These are phyloP conservation scores for Bufo gargarizans DNA, from an alignment of 2,113 vertebrate genomes.

Conservation along the genomic window DNA sequence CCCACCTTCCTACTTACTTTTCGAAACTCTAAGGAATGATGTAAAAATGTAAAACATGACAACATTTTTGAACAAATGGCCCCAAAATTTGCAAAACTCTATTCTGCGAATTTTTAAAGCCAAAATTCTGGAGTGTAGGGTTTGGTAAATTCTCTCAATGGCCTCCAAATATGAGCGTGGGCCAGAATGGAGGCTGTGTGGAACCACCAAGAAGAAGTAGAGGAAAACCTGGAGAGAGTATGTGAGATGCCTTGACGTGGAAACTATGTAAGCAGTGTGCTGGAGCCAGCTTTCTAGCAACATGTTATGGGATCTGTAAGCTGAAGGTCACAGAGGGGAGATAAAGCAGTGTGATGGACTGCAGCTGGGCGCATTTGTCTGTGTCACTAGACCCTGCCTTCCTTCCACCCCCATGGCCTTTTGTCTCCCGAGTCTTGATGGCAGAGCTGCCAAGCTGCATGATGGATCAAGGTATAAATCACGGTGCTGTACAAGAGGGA, in stretches of 20 bases:
- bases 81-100: no score
- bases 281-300: constrained; percentile 60
- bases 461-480: constrained; percentile 73
- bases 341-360: constrained; percentile 66
- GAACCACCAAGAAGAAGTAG: background rate
- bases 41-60: no score
- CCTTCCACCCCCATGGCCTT: constrained; percentile 62
- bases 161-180: background rate
- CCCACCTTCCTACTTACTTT: no score
- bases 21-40: no score
- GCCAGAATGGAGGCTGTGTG: background rate
- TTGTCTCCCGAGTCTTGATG: constrained; percentile 63
- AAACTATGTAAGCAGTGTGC: background rate
- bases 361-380: constrained; percentile 68
- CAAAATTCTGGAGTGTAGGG: no score
- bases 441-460: constrained; percentile 66
- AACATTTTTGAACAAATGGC: no score
- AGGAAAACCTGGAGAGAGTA: constrained; percentile 40
- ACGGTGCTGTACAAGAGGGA: constrained; percentile 60
- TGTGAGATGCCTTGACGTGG: background rate
- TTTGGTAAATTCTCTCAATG: no score
- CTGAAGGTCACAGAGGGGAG: constrained; percentile 68
- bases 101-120: no score
- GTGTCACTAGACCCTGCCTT: constrained; percentile 54
- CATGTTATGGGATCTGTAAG: constrained; percentile 59